Evolutionary conservation across 1,140 invertebrate genomes (phyloP).

Genomic region (Metopolophium dirhodum): DNA sequence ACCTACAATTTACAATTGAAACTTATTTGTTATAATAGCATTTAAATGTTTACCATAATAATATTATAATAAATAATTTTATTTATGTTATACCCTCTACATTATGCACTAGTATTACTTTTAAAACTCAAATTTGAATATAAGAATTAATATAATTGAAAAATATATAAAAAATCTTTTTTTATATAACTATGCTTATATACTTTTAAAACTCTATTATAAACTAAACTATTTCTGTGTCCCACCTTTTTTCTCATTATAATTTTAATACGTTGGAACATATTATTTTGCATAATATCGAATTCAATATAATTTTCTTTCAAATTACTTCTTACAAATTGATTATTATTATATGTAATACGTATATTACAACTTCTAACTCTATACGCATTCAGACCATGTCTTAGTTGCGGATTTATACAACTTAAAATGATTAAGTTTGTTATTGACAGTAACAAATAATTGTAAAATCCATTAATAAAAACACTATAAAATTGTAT

Average conservation of each 20-base stretch:
- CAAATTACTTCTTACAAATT: not conserved
- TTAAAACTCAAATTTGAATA: not conserved
- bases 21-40: not conserved
- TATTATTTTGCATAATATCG: not conserved
- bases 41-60: not conserved
- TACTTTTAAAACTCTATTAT: not conserved
- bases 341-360: not conserved
- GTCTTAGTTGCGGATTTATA: not conserved
- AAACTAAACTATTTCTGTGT: not conserved
- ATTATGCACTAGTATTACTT: not conserved
- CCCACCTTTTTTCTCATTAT: not conserved
- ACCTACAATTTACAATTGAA: not conserved
- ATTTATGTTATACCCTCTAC: not conserved
- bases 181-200: not conserved
- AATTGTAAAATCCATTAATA: not conserved
- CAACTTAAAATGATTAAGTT: not conserved
- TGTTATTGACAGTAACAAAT: not conserved
- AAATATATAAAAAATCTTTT: not conserved
- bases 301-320: not conserved
- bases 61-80: not conserved
- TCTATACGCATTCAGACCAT: not conserved
- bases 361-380: not conserved
- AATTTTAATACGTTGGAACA: not conserved
- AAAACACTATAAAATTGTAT: not conserved
- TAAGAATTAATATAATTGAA: not conserved